Evolutionary conservation across 2,888 invertebrate genomes (phyloP).

Genomic region (Desoria tigrina): DNA sequence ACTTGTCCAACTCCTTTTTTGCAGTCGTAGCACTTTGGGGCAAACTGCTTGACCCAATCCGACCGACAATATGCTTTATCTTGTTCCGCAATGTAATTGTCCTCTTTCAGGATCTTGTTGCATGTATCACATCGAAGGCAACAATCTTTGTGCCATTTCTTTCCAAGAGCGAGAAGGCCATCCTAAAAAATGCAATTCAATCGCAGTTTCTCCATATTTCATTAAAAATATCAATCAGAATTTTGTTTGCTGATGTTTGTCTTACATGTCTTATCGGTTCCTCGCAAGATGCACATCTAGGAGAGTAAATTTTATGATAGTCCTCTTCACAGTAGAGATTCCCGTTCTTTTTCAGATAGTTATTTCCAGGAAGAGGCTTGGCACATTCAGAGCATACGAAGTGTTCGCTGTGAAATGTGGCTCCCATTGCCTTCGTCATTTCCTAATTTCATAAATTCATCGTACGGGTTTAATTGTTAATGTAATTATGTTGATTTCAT

Average conservation of each 20-base stretch:
- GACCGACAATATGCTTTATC: conserved; percentile 49
- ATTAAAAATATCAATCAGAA: not conserved
- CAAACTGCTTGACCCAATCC: conserved; percentile 50
- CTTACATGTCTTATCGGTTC: conserved; percentile 50
- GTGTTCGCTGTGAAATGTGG: conserved; percentile 48
- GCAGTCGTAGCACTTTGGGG: conserved; percentile 48
- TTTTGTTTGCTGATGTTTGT: not conserved
- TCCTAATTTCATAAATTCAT: conserved; percentile 38
- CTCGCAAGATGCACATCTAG: conserved; percentile 42
- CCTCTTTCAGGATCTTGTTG: conserved; percentile 46
- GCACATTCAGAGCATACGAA: conserved; percentile 50
- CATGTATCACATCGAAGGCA: conserved; percentile 50
- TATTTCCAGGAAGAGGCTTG: conserved; percentile 43
- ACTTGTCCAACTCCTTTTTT: conserved; percentile 44
- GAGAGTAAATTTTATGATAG: conserved; percentile 47
- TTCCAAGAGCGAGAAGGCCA: conserved; percentile 50
- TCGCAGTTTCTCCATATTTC: conserved; percentile 3
- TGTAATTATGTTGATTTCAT: too few species aligned
- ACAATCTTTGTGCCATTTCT: conserved; percentile 50
- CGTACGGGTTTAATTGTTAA: not conserved
- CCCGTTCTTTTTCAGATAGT: conserved; percentile 46
- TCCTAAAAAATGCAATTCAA: conserved; percentile 36
- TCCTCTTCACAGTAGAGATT: conserved; percentile 49
- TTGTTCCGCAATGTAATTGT: conserved; percentile 42
- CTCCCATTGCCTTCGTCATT: conserved; percentile 48